A percentile compares a stretch with the other conserved stretches of the same genome.
phyloP scores from a whole-genome alignment of 2,797 vertebrate genomes.

The Notamacropus eugenii region DNA sequence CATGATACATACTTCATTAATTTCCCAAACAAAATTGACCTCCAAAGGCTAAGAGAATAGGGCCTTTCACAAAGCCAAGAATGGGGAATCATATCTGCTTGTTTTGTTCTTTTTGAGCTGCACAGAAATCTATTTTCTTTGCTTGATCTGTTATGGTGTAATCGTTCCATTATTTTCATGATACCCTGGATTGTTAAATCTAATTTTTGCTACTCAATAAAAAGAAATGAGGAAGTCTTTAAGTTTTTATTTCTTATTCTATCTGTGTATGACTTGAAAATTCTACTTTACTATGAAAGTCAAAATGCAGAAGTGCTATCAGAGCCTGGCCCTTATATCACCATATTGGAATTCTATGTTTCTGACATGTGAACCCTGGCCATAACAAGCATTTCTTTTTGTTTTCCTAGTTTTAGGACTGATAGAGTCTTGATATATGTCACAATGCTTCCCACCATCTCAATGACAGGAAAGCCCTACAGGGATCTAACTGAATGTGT shows the following conservation, averaged over 20 bases:
- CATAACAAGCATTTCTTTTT: slow-evolving; percentile 20
- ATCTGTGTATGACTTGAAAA: background rate
- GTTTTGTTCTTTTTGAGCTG: background rate
- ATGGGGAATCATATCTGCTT: background rate
- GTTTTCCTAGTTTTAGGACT: slow-evolving; percentile 31
- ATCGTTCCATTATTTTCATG: background rate
- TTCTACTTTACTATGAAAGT: background rate
- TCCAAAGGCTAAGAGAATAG: background rate
- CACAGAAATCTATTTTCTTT: background rate
- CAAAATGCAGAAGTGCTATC: background rate
- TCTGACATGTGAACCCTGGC: background rate
- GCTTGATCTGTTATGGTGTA: background rate
- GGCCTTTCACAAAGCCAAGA: background rate
- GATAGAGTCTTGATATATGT: background rate
- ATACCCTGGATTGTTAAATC: background rate
- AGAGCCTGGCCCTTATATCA: background rate
- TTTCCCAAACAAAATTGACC: background rate
- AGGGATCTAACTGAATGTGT: slow-evolving; percentile 49
- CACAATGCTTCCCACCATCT: background rate
- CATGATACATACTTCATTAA: background rate
- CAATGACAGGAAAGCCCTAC: slow-evolving; percentile 24
- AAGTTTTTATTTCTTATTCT: background rate
- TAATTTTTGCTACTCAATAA: background rate
- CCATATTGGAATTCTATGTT: background rate
- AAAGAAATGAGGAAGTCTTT: background rate